Conservation (phyloP, 2,888 invertebrate genomes). For the Meandrusa payeni region DNA sequence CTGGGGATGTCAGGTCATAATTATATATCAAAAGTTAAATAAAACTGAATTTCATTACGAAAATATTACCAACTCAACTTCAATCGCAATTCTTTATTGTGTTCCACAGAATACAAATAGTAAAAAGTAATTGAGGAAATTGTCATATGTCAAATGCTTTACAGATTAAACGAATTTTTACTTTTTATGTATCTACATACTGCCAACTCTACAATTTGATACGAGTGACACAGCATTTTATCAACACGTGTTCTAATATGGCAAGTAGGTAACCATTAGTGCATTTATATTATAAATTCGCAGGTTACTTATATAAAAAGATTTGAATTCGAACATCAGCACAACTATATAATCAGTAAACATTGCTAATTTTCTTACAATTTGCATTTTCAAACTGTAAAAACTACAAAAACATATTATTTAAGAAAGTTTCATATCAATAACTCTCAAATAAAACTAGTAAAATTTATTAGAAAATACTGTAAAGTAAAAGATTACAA, state of each 20-base stretch:
- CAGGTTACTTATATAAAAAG: too few species aligned
- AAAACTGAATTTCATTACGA: slow-evolving; percentile 12
- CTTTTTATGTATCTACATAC: neutral
- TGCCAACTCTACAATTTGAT: neutral
- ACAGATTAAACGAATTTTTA: slow-evolving; percentile 21
- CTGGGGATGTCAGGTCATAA: slow-evolving; percentile 38
- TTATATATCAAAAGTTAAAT: slow-evolving; percentile 21
- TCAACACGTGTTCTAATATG: neutral
- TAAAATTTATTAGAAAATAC: too few species aligned
- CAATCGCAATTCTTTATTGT: slow-evolving; percentile 23
- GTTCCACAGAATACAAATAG: slow-evolving; percentile 28
- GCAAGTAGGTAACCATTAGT: too few species aligned
- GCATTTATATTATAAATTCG: too few species aligned
- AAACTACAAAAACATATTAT: too few species aligned
- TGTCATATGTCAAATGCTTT: neutral
- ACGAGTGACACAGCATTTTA: slow-evolving; percentile 16
- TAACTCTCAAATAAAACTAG: too few species aligned
- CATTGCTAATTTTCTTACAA: too few species aligned
- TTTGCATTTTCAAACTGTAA: too few species aligned
- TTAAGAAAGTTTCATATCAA: too few species aligned
- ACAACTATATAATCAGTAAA: too few species aligned
- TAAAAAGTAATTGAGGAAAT: neutral
- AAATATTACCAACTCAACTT: slow-evolving; percentile 1
- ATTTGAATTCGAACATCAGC: too few species aligned
- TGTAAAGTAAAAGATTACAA: neutral